A percentile compares a stretch with the other conserved stretches of the same genome.
Conservation (phyloP, 2,113 vertebrate species). For the Engystomops pustulosus region DNA sequence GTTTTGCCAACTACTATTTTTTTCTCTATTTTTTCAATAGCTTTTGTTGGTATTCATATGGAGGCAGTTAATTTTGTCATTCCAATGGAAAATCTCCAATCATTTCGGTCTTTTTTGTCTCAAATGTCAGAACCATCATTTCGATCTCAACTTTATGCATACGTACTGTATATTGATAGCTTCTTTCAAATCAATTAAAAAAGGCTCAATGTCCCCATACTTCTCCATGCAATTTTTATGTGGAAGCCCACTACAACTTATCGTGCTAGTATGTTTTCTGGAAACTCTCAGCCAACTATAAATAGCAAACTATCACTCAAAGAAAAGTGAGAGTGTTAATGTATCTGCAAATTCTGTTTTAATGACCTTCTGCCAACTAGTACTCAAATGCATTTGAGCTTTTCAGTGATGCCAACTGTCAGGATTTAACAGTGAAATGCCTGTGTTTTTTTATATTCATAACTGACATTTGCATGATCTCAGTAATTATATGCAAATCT, state of each 20-base stretch:
- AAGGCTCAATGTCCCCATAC: slow-evolving; percentile 59
- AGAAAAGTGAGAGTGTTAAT: slow-evolving; percentile 87
- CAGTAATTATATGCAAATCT: slow-evolving; percentile 90
- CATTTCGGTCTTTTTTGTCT: slow-evolving; percentile 35
- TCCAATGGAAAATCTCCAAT: slow-evolving; percentile 46
- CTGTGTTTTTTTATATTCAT: slow-evolving; percentile 79
- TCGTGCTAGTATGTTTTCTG: slow-evolving; percentile 87
- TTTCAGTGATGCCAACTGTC: slow-evolving; percentile 87
- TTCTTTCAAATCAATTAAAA: slow-evolving; percentile 81
- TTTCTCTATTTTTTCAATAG: slow-evolving; percentile 16
- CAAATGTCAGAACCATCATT: slow-evolving; percentile 70
- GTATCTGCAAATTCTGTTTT: slow-evolving; percentile 89
- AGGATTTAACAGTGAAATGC: slow-evolving; percentile 87
- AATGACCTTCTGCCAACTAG: slow-evolving; percentile 87
- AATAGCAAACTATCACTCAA: slow-evolving; percentile 89
- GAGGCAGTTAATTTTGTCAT: slow-evolving; percentile 40
- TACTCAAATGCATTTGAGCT: slow-evolving; percentile 86
- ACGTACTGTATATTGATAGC: slow-evolving; percentile 75
- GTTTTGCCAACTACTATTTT: slow-evolving; percentile 11
- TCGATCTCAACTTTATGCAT: slow-evolving; percentile 74
- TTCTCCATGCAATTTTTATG: slow-evolving; percentile 76
- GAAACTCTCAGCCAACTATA: slow-evolving; percentile 86
- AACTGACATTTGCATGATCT: slow-evolving; percentile 90
- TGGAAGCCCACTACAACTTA: slow-evolving; percentile 79
- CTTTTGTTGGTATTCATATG: slow-evolving; percentile 24